Evolutionary conservation across 2,797 vertebrate genomes (phyloP), one percentile per base, ranked within the genome.

Genomic region (Nasua narica): DNA sequence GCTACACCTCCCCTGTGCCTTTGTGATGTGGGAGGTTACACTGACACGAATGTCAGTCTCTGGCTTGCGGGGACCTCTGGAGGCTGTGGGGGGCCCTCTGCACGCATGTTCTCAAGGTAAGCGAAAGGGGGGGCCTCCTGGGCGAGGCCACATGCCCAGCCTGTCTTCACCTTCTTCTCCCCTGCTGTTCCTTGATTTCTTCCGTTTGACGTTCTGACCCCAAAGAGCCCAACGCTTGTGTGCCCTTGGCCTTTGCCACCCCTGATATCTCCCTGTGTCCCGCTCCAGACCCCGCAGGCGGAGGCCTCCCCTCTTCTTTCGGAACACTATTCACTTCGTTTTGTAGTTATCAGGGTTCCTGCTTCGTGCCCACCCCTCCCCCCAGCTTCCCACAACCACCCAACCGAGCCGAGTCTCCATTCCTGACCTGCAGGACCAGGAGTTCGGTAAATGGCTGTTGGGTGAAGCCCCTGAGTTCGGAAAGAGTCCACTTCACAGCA

Each of bases 181-280:
- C 9, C 78, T 25, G 21, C 32, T 18, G 21, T 2, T 35, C 13
- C 35, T 58, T 14, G 50, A 21, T 46, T 54, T 25, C 48, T 67
- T 65, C 13, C 16, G 46, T 19, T 7, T 27, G 58, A 52, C 16
- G 14, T 67, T 69, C 13, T 40, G 69, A 54, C 25, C 43, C 54
- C 13, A 6, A 5, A 50, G 0, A 12, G 15, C 52, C 52, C 21
- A 18, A n/a, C 9, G 2, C 3, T 18, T 1, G 2, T 1, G 69
- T 13, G 27, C 3, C 67, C 65, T 78, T 13, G 9, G 18, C n/a
- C 54, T 25, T 13, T 32, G 79, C 8, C 3, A 1, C 79, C 23
- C 46, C 27, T 43, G n/a, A 62, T 27, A 62, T n/a, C n/a, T 40
- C 2, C n/a, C 27, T 5, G 46, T 6, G 46, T 84, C 56, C 46